A percentile compares a stretch with the other conserved stretches of the same genome.
Conservation (phyloP, 2,797 vertebrate species). For the Parauchenoglanis ngamensis region DNA sequence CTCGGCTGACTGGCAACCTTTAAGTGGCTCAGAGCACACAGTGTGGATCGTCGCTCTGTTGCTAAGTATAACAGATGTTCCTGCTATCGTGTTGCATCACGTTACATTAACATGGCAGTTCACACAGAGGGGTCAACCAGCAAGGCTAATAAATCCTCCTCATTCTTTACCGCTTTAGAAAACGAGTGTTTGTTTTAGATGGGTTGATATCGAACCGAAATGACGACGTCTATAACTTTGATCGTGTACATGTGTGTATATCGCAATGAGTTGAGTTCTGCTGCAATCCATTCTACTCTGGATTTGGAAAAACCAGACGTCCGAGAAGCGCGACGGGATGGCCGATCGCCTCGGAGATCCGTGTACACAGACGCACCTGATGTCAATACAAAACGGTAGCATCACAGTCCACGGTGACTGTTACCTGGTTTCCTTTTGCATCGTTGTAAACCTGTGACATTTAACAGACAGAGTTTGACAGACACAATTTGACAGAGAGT, state of each 20-base stretch:
- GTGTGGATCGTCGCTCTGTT: constrained; percentile 39
- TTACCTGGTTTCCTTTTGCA: background rate
- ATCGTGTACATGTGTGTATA: background rate
- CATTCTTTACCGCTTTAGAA: background rate
- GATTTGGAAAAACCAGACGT: background rate
- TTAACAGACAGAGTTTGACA: too few relatives aligned
- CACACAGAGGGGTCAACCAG: constrained; percentile 42
- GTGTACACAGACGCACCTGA: background rate
- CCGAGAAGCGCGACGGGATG: background rate
- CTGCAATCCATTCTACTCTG: background rate
- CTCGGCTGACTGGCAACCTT: background rate
- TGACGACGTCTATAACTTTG: too few relatives aligned
- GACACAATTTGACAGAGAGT: background rate
- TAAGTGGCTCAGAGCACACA: background rate
- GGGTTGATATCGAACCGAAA: background rate
- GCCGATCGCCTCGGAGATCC: background rate
- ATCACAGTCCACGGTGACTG: background rate
- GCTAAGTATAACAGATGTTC: constrained; percentile 48
- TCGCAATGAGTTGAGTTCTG: background rate
- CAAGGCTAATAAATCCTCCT: constrained; percentile 23
- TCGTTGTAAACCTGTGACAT: background rate
- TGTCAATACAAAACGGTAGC: background rate
- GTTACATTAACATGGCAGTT: constrained; percentile 44
- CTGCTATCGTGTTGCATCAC: constrained; percentile 54
- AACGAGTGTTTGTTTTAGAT: background rate